Evolutionary conservation across 2,888 invertebrate genomes (phyloP), one percentile per base, ranked within the genome.

Genomic region (Ommatoiulus sabulosus): DNA sequence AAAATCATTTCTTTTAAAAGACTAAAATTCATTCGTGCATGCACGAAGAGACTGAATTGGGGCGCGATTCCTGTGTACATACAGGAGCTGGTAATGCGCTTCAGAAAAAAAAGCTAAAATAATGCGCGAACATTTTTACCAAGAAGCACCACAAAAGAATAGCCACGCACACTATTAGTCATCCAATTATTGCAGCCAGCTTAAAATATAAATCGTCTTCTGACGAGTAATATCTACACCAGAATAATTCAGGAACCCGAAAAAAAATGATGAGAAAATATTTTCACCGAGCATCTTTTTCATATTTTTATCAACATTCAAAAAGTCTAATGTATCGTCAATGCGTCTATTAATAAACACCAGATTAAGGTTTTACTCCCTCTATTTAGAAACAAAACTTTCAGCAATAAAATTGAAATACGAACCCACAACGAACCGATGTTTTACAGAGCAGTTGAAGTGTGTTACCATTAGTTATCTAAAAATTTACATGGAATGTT

Each of bases 1-100:
- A 35, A n/a, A 24, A 72, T 4, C 35, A 57, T 35, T 80, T 15
- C 3, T 80, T 80, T 80, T 15, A 12, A 80, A 72, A 24, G 63
- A 20, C 80, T 35, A 35, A 80, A n/a, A 63, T 63, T 63, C 63
- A 20, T 63, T 63, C 63, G n/a, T 63, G 63, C 63, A 63, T 63
- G 7, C 20, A 20, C 20, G 7, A 63, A n/a, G 63, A 63, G n/a
- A 35, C 10, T 35, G 72, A 72, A 24, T 72, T 72, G 8, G 10
- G n/a, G 24, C 7, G 24, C 2, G 17, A 52, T 2, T 3, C 52
- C 15, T 12, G 17, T 52, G 52, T 52, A 52, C 17, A 52, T 15
- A 52, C 17, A 52, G 15, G 3, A 15, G 52, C 15, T 15, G 52
- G 15, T 52, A 52, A 52, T 17, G 17, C 52, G 17, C 0, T 52